phyloP scores from a whole-genome alignment of 2,797 vertebrate species.

The Phoxinus dragarum region DNA sequence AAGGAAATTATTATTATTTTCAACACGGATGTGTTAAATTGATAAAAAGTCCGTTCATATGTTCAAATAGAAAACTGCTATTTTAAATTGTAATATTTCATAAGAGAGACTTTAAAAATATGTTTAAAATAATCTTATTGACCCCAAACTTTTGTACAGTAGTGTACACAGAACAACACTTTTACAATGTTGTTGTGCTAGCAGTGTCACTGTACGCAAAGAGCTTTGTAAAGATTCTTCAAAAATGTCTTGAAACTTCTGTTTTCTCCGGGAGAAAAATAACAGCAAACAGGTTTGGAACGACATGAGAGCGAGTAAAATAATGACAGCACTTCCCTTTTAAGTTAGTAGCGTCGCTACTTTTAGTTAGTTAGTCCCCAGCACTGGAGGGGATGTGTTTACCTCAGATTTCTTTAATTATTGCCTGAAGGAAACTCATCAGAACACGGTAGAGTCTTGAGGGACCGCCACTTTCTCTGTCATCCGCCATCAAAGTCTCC shows the following conservation, averaged over 20 bases:
- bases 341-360: conserved; percentile 3
- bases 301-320: neutral
- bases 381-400: conserved; percentile 52
- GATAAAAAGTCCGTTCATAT: neutral
- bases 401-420: conserved; percentile 64
- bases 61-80: neutral
- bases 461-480: conserved; percentile 63
- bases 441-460: conserved; percentile 43
- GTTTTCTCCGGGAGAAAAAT: neutral
- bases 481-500: conserved; percentile 70
- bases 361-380: conserved; percentile 16
- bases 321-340: conserved; percentile 19
- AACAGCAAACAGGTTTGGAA: conserved; percentile 5
- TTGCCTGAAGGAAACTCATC: conserved; percentile 52
- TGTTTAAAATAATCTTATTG: too few species aligned
- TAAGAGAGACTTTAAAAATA: neutral
- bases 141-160: neutral
- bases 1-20: neutral
- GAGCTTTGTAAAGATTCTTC: neutral
- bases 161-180: too few species aligned
- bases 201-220: neutral
- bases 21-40: neutral
- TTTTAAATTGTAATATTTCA: neutral
- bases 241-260: conserved; percentile 1
- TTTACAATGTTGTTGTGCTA: neutral